phyloP scores from a whole-genome alignment of 2,888 invertebrate genomes.

The Theristus sp. region DNA sequence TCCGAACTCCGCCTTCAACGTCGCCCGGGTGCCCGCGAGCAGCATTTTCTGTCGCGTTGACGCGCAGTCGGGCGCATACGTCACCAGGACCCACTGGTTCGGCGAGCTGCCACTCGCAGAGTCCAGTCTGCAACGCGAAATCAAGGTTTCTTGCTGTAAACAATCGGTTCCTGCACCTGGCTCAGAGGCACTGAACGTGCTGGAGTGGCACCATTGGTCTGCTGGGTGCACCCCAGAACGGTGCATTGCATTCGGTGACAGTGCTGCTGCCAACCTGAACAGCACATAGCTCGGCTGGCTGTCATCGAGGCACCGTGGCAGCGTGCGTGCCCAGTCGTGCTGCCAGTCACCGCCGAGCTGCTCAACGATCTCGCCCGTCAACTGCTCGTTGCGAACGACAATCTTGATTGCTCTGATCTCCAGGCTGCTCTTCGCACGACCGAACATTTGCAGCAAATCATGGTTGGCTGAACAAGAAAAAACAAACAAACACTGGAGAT shows the following conservation, averaged over 20 bases:
- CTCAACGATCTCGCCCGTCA: neutral
- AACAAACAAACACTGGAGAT: neutral
- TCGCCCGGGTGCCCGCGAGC: conserved; percentile 90
- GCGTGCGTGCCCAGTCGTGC: conserved; percentile 23
- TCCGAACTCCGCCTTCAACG: conserved; percentile 86
- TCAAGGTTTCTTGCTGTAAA: too few relatives aligned
- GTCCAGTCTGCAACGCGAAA: neutral
- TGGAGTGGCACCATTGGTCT: too few relatives aligned
- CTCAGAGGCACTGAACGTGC: too few relatives aligned
- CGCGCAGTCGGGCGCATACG: conserved; percentile 83
- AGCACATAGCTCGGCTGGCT: conserved; percentile 68
- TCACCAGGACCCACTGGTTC: conserved; percentile 71
- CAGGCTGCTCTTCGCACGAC: conserved; percentile 13
- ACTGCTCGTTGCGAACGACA: conserved; percentile 19
- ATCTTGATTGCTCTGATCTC: conserved; percentile 25
- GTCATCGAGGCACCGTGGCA: conserved; percentile 30
- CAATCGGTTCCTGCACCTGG: too few relatives aligned
- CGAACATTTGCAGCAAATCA: neutral
- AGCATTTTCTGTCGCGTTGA: conserved; percentile 76
- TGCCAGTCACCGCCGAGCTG: conserved; percentile 1
- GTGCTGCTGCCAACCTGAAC: conserved; percentile 48
- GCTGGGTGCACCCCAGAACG: too few relatives aligned
- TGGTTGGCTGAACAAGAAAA: neutral
- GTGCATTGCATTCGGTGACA: too few relatives aligned
- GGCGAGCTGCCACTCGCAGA: neutral